These are phyloP conservation scores for Diachrysia chrysitis DNA, from an alignment of 2,888 invertebrate species.

Conservation along the genomic window DNA sequence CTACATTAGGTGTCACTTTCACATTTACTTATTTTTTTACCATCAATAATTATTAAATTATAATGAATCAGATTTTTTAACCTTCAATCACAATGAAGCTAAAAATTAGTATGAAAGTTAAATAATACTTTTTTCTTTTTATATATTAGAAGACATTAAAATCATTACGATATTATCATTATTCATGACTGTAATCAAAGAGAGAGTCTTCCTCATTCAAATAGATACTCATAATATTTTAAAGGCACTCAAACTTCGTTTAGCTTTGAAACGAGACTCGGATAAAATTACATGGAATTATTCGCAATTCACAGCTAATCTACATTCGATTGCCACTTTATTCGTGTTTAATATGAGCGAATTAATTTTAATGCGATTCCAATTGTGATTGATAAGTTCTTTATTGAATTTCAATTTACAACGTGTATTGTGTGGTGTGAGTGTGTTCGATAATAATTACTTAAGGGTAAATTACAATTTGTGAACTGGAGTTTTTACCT, in stretches of 20 bases:
- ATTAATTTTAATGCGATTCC: constrained; percentile 30
- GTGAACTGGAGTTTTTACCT: neutral
- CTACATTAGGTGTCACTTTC: no score
- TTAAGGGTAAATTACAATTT: no score
- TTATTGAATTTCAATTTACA: constrained; percentile 14
- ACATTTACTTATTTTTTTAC: no score
- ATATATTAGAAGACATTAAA: neutral
- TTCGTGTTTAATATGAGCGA: constrained; percentile 31
- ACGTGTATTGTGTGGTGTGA: neutral
- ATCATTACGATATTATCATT: constrained; percentile 4
- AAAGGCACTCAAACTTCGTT: constrained; percentile 15
- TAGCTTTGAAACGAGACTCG: constrained; percentile 17
- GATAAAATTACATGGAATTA: constrained; percentile 32
- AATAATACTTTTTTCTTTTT: no score
- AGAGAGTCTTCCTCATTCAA: neutral
- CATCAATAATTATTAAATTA: no score
- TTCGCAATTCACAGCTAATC: constrained; percentile 31
- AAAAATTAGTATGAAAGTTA: neutral
- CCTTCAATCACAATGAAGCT: no score
- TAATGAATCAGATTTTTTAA: no score
- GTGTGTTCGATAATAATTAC: neutral
- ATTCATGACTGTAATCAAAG: neutral
- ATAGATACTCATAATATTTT: neutral
- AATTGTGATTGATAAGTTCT: constrained; percentile 27
- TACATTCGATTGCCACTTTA: constrained; percentile 33